Evolutionary conservation across 2,113 vertebrate genomes (phyloP).

Genomic region (Edolisoma coerulescens): DNA sequence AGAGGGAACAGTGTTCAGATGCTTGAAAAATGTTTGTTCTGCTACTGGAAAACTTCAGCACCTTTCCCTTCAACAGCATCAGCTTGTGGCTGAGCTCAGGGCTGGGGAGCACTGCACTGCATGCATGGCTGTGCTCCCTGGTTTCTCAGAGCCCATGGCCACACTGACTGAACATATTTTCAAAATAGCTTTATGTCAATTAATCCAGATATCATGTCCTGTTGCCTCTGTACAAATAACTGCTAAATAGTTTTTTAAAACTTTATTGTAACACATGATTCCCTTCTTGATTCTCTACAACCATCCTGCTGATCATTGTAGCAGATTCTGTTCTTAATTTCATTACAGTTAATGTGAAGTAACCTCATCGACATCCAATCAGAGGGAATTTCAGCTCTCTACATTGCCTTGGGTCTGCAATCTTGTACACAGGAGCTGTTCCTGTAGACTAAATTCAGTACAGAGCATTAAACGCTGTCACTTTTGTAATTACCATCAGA

Average conservation of each 20-base stretch:
- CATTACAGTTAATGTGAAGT: neutral
- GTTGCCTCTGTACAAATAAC: neutral
- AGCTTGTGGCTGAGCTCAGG: neutral
- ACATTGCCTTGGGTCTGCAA: neutral
- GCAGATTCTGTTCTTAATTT: neutral
- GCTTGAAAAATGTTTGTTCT: neutral
- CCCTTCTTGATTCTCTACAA: neutral
- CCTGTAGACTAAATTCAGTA: neutral
- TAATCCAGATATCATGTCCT: neutral
- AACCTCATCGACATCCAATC: neutral
- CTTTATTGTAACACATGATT: neutral
- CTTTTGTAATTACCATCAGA: slow-evolving; percentile 17
- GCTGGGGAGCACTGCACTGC: accelerated
- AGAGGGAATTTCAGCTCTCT: neutral
- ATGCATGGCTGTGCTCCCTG: neutral
- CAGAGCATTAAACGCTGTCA: neutral
- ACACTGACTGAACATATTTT: neutral
- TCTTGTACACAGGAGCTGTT: neutral
- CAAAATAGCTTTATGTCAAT: neutral
- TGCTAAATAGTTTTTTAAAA: neutral
- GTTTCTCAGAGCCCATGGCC: neutral
- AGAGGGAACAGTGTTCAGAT: neutral
- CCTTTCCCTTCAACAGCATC: neutral
- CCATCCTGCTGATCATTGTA: neutral
- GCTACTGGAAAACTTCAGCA: neutral